These are phyloP conservation scores for Chaetogeoica ovagalla DNA, from an alignment of 2,888 invertebrate genomes.

Conservation along the genomic window DNA sequence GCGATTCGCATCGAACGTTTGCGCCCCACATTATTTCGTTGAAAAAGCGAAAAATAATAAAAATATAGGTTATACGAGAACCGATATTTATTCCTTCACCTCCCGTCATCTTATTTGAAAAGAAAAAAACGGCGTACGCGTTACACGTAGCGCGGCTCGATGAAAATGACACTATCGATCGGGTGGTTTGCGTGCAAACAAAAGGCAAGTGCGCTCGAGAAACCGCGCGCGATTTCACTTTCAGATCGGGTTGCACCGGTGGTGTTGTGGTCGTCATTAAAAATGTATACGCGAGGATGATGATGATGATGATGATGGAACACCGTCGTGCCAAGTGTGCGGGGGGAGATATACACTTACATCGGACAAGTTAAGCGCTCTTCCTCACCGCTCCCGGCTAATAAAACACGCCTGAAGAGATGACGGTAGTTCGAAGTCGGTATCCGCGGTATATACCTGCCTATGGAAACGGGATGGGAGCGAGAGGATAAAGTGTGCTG, in stretches of 20 bases:
- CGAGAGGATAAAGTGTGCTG: constrained; percentile 30
- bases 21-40: too few relatives aligned
- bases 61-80: too few relatives aligned
- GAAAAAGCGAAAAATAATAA: too few relatives aligned
- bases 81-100: too few relatives aligned
- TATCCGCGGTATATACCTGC: background rate
- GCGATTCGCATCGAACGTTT: too few relatives aligned
- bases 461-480: background rate
- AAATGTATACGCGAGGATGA: constrained; percentile 46
- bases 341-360: constrained; percentile 41
- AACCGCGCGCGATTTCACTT: constrained; percentile 39
- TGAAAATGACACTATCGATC: constrained; percentile 37
- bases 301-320: constrained; percentile 39
- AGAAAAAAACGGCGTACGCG: too few relatives aligned
- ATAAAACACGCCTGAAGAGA: constrained; percentile 50
- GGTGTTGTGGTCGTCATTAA: constrained; percentile 38
- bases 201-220: constrained; percentile 40
- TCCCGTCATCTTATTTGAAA: too few relatives aligned
- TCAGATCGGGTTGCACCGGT: constrained; percentile 39
- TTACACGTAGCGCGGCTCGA: background rate
- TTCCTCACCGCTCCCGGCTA: constrained; percentile 27
- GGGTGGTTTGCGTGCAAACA: constrained; percentile 32
- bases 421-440: constrained; percentile 33
- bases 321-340: background rate
- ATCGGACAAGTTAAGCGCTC: constrained; percentile 49